Evolutionary conservation across 2,797 vertebrate genomes (phyloP).

Genomic region (Scomberomorus guttatus): DNA sequence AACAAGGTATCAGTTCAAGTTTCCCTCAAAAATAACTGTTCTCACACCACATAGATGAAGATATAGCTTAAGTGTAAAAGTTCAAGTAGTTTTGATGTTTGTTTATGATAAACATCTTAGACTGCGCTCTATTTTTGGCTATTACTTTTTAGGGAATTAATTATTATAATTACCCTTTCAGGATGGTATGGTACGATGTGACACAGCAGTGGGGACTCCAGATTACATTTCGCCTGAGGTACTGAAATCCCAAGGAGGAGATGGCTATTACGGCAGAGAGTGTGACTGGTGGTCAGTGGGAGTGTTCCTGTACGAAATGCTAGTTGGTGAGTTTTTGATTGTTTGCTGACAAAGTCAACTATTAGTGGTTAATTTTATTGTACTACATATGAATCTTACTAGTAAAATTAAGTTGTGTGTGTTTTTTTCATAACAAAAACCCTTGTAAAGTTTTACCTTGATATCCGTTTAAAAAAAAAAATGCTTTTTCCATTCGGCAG

Average conservation of each 20-base stretch:
- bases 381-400: not conserved
- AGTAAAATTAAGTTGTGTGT: not conserved
- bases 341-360: not conserved
- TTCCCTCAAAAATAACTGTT: not conserved
- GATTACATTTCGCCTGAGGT: constrained; percentile 99
- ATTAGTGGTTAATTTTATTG: not conserved
- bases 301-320: constrained; percentile 99
- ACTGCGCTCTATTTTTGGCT: not conserved
- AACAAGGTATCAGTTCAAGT: constrained; percentile 90
- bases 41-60: not conserved
- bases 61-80: not conserved
- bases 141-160: not conserved
- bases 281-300: constrained; percentile 99
- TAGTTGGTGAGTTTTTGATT: constrained; percentile 91
- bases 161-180: constrained; percentile 61
- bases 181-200: constrained; percentile 99
- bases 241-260: constrained; percentile 97
- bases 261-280: constrained; percentile 97
- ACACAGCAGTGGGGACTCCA: constrained; percentile 98
- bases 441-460: not conserved
- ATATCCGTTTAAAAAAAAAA: not conserved
- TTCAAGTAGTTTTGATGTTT: not conserved
- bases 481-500: not conserved
- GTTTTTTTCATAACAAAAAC: not conserved
- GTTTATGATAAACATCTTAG: not conserved